These are phyloP conservation scores for Merluccius polli DNA, from an alignment of 2,797 vertebrate genomes.

Conservation along the genomic window DNA sequence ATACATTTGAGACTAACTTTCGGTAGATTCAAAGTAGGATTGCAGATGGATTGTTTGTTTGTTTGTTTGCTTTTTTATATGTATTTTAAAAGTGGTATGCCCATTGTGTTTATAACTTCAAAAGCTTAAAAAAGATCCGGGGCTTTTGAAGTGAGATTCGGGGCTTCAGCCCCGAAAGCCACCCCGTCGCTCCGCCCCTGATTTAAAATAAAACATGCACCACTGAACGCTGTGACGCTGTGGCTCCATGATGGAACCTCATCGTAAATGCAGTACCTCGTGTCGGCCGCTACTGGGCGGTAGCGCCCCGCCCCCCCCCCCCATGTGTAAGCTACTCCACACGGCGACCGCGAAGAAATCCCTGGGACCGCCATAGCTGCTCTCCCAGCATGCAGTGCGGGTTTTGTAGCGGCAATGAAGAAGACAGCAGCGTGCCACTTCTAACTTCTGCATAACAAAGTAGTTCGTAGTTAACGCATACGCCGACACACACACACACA, in stretches of 20 bases:
- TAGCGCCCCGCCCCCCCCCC: neutral
- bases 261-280: neutral
- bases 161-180: too few relatives aligned
- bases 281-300: constrained; percentile 30
- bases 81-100: too few relatives aligned
- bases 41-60: too few relatives aligned
- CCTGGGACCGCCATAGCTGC: neutral
- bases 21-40: too few relatives aligned
- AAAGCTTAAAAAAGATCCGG: too few relatives aligned
- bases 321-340: too few relatives aligned
- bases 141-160: too few relatives aligned
- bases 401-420: constrained; percentile 70
- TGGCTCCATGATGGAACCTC: neutral
- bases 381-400: constrained; percentile 35
- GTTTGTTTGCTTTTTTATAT: too few relatives aligned
- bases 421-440: constrained; percentile 63
- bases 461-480: constrained; percentile 7
- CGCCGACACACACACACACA: neutral
- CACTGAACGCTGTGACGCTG: neutral
- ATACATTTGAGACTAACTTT: too few relatives aligned
- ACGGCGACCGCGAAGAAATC: constrained; percentile 29
- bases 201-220: neutral
- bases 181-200: too few relatives aligned
- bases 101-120: too few relatives aligned
- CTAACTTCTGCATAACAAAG: constrained; percentile 45